Conservation (phyloP, 2,113 vertebrate genomes). For the Phrynocephalus versicolor region DNA sequence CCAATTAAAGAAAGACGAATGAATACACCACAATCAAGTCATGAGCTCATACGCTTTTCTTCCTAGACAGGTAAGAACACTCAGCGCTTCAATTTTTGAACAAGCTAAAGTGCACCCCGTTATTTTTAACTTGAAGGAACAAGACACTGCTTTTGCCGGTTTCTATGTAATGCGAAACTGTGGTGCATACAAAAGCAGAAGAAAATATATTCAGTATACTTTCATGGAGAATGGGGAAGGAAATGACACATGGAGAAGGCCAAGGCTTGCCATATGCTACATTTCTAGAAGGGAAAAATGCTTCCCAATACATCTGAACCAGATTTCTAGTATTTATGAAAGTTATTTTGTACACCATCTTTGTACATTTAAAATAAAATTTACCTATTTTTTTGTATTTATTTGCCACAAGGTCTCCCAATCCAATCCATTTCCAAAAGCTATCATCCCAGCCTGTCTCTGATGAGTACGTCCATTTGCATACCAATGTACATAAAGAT, state of each 20-base stretch:
- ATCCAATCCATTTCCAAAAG: slow-evolving; percentile 87
- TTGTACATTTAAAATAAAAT: not conserved
- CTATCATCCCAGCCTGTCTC: slow-evolving; percentile 88
- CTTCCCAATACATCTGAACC: not conserved
- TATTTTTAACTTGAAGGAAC: not conserved
- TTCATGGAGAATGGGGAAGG: not conserved
- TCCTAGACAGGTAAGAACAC: too few relatives aligned
- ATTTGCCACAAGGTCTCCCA: slow-evolving; percentile 86
- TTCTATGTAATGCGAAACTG: not conserved
- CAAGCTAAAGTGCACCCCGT: not conserved
- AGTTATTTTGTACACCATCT: too few relatives aligned
- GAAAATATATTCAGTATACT: not conserved
- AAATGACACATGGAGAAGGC: not conserved
- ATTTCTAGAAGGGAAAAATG: not conserved
- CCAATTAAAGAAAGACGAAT: too few relatives aligned
- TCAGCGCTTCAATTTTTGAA: too few relatives aligned
- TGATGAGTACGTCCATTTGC: slow-evolving; percentile 94
- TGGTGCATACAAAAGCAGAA: not conserved
- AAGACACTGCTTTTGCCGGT: not conserved
- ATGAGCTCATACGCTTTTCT: too few relatives aligned
- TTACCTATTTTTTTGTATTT: slow-evolving; percentile 91
- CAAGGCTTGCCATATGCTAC: not conserved
- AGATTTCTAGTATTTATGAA: not conserved
- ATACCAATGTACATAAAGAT: slow-evolving; percentile 93
- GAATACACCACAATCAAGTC: too few relatives aligned